These are phyloP conservation scores for Scotopteryx bipunctaria DNA, from an alignment of 2,888 invertebrate species.

Conservation along the genomic window DNA sequence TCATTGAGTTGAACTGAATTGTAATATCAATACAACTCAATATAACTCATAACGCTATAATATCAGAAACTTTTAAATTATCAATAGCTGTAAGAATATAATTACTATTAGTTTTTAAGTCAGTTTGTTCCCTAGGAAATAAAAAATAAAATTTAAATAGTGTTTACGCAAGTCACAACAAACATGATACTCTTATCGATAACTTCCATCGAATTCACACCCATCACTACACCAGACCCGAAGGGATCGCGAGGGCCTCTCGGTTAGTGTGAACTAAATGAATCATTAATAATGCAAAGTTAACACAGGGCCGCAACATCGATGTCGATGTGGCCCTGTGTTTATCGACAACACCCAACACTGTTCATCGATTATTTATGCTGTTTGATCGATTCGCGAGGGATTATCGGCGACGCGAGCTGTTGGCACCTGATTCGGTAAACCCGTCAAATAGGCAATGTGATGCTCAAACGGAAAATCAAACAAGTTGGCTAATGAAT, in stretches of 20 bases:
- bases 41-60: too few species aligned
- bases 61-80: too few species aligned
- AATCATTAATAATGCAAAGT: conserved; percentile 82
- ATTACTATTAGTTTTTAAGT: too few species aligned
- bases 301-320: conserved; percentile 68
- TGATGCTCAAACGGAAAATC: conserved; percentile 28
- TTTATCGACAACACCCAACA: conserved; percentile 49
- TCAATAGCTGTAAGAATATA: too few species aligned
- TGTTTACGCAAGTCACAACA: too few species aligned
- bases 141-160: too few species aligned
- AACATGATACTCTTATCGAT: conserved; percentile 8
- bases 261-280: conserved; percentile 83
- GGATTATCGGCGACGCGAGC: conserved; percentile 34
- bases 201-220: conserved; percentile 31
- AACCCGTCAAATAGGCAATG: conserved; percentile 19
- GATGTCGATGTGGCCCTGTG: conserved; percentile 58
- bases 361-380: conserved; percentile 53
- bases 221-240: conserved; percentile 60
- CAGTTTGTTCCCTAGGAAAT: too few species aligned
- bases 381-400: conserved; percentile 43
- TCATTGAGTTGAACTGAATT: too few species aligned
- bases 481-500: conserved; percentile 28
- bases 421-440: conserved; percentile 23
- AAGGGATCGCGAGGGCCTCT: conserved; percentile 74
- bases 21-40: too few species aligned